Evolutionary conservation across 1,140 invertebrate genomes (phyloP).

Genomic region (Sarcophaga peregrina): DNA sequence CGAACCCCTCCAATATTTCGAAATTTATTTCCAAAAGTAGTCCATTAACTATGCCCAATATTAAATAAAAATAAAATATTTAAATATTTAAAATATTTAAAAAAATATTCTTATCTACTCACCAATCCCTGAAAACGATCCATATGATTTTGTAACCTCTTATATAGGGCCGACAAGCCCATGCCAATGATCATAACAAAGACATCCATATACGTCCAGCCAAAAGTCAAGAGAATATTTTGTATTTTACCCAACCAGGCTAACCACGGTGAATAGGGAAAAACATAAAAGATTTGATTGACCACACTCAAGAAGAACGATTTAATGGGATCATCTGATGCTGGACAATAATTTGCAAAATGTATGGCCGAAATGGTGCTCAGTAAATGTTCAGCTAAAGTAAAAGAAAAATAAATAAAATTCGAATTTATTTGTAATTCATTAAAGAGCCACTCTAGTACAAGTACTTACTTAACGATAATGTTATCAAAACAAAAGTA

Average conservation of each 20-base stretch:
- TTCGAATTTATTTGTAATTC: background rate
- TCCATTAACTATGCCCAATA: too few species aligned
- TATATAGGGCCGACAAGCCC: constrained; percentile 54
- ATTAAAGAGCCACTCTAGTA: background rate
- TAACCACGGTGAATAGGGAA: constrained; percentile 56
- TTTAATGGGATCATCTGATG: constrained; percentile 53
- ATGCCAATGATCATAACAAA: constrained; percentile 60
- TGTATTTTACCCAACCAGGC: constrained; percentile 55
- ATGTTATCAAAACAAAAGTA: constrained; percentile 49
- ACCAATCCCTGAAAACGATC: constrained; percentile 42
- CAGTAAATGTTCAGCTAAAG: constrained; percentile 60
- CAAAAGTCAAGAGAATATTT: constrained; percentile 60
- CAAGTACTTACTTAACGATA: constrained; percentile 51
- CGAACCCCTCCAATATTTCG: too few species aligned
- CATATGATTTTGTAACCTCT: constrained; percentile 48
- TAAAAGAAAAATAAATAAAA: background rate
- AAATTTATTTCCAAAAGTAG: too few species aligned
- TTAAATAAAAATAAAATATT: too few species aligned
- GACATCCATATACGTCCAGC: constrained; percentile 62
- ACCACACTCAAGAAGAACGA: constrained; percentile 51
- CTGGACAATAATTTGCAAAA: constrained; percentile 54
- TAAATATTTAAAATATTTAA: constrained; percentile 63
- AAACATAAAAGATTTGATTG: constrained; percentile 55
- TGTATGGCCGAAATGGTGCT: constrained; percentile 59
- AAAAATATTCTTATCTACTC: constrained; percentile 51